Percentiles rank a stretch among this genome's conserved stretches.
These are phyloP conservation scores for Bergia puertoricense DNA, from an alignment of 92 coral and sea anemone species.

Conservation along the genomic window DNA sequence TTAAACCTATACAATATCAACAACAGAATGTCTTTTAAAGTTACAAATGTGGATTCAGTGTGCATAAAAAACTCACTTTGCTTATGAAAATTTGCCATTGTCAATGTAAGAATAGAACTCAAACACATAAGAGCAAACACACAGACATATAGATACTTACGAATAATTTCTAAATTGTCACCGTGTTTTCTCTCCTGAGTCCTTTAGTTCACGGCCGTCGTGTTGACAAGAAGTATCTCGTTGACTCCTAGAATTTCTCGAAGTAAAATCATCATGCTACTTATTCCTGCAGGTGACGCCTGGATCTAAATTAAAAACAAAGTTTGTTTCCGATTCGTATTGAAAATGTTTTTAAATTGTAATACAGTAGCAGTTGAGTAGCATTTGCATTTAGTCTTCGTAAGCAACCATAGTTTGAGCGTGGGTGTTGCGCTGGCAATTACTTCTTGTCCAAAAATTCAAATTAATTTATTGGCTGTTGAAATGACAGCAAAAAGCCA, in stretches of 20 bases:
- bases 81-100: neutral
- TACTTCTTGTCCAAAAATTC: constrained; percentile 1
- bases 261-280: neutral
- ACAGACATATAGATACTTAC: neutral
- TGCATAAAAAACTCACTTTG: neutral
- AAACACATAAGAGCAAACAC: no score
- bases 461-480: constrained; percentile 31
- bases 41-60: neutral
- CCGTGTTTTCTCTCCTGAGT: neutral
- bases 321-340: neutral
- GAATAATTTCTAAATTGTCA: no score
- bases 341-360: constrained; percentile 12
- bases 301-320: neutral
- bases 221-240: neutral
- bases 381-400: constrained; percentile 31
- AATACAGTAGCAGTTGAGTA: neutral
- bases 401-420: neutral
- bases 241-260: neutral
- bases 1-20: neutral
- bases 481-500: constrained; percentile 31
- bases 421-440: constrained; percentile 14
- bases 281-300: neutral
- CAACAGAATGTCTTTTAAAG: neutral
- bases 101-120: neutral
- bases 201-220: neutral